Conservation (phyloP, 2,888 invertebrate species). For the Cataglyphis altisquamis region DNA sequence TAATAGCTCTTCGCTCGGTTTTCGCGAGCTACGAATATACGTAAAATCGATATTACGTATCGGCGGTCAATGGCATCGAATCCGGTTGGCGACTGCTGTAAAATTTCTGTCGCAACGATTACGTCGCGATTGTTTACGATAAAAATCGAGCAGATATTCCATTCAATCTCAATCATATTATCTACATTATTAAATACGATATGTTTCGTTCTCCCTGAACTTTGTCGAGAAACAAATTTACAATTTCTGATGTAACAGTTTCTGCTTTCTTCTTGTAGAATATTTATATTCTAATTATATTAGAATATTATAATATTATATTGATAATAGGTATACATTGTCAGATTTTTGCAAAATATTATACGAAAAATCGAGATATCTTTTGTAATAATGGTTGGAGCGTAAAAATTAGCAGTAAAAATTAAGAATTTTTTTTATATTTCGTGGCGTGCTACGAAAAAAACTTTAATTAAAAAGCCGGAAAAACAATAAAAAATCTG, state of each 20-base stretch:
- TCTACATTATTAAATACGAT: neutral
- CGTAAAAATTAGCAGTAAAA: no score
- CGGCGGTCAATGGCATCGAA: slow-evolving; percentile 61
- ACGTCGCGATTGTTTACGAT: neutral
- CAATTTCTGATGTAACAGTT: slow-evolving; percentile 6
- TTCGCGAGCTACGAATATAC: slow-evolving; percentile 59
- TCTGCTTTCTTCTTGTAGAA: neutral
- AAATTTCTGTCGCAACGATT: neutral
- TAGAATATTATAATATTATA: no score
- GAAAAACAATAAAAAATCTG: no score
- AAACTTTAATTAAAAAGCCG: no score
- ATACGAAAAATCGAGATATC: no score
- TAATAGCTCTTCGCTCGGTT: slow-evolving; percentile 33
- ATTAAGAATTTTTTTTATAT: no score
- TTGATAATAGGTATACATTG: no score
- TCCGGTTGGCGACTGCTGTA: slow-evolving; percentile 52
- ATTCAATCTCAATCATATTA: neutral
- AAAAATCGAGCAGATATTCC: neutral
- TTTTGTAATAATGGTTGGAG: no score
- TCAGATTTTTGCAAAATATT: no score
- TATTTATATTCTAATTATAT: slow-evolving; percentile 28
- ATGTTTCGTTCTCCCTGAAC: neutral
- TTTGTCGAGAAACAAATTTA: neutral
- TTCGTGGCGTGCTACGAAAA: no score
- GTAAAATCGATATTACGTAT: slow-evolving; percentile 59